Evolutionary conservation across 2,888 invertebrate species (phyloP), one percentile per base, ranked within the genome.

Genomic region (Anticlea derivata): DNA sequence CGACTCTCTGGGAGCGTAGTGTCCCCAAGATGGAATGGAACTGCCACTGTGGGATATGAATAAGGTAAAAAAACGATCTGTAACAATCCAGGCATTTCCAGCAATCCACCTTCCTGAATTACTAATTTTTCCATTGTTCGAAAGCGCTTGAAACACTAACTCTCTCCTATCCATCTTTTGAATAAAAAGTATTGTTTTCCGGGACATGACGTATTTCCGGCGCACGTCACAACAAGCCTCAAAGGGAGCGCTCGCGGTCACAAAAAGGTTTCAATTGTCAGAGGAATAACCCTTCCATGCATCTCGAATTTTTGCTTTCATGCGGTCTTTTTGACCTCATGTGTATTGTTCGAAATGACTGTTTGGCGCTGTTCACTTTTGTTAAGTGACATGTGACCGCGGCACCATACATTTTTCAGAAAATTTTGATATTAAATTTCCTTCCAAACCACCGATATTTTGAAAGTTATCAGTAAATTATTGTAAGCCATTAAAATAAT

Each of bases 181-280:
- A 27, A 44, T 20, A 33, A 40, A 43, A 30, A 30, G 23, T 31
- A 27, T 46, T 51, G 46, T 51, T 47, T 35, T 47, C 29, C 44
- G 38, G 27, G 7, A 20, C 22, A 12, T 37, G 35, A 45, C 46
- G 46, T 47, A 31, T 38, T 46, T 41, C 46, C 38, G 35, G 30
- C 35, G 29, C 33, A 26, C 37, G 51, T 44, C 38, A 44, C 39
- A 38, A 27, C 23, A 22, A 26, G 13, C 31, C 34, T 55, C 56
- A 54, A 54, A 56, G 44, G 37, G 35, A 41, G 40, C 40, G 50
- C 46, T 51, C 44, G 56, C 11, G 53, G 49, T 47, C 54, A 47
- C 47, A 51, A 55, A 55, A 51, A 49, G 48, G 34, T 37, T 49
- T 35, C 53, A 49, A 51, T 49, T 44, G 53, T 35, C 47, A 48